phyloP scores from a whole-genome alignment of 2,888 invertebrate genomes.

The Balanococcus diminutus region DNA sequence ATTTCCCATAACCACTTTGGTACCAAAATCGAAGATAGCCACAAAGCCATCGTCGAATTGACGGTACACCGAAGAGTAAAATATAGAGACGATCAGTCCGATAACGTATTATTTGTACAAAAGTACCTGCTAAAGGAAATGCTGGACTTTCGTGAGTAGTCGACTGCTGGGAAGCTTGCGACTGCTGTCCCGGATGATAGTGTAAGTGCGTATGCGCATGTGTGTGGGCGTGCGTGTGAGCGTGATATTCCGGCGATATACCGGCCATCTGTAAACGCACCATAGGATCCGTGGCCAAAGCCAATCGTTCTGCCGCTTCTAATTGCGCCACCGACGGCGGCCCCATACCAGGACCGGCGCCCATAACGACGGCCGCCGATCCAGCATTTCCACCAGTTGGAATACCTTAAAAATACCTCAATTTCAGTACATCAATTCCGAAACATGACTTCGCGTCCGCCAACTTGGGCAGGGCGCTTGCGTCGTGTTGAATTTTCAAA shows the following conservation, averaged over 20 bases:
- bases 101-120: background rate
- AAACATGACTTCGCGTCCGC: background rate
- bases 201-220: constrained; percentile 90
- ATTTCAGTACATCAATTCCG: constrained; percentile 14
- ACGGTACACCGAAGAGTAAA: no score
- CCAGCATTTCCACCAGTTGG: constrained; percentile 38
- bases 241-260: constrained; percentile 85
- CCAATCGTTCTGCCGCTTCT: constrained; percentile 75
- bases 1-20: no score
- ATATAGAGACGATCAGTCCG: background rate
- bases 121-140: constrained; percentile 58
- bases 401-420: constrained; percentile 42
- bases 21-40: no score
- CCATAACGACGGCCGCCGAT: background rate
- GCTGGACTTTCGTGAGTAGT: constrained; percentile 60
- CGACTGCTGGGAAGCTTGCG: constrained; percentile 69
- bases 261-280: constrained; percentile 92
- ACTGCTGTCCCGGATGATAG: constrained; percentile 71
- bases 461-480: background rate
- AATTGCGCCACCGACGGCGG: constrained; percentile 31
- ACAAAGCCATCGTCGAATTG: no score
- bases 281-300: constrained; percentile 89
- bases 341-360: constrained; percentile 15
- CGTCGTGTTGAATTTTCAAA: constrained; percentile 6
- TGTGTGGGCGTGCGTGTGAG: constrained; percentile 90